These are phyloP conservation scores for Corythucha ciliata DNA, from an alignment of 2,888 invertebrate genomes.

Conservation along the genomic window DNA sequence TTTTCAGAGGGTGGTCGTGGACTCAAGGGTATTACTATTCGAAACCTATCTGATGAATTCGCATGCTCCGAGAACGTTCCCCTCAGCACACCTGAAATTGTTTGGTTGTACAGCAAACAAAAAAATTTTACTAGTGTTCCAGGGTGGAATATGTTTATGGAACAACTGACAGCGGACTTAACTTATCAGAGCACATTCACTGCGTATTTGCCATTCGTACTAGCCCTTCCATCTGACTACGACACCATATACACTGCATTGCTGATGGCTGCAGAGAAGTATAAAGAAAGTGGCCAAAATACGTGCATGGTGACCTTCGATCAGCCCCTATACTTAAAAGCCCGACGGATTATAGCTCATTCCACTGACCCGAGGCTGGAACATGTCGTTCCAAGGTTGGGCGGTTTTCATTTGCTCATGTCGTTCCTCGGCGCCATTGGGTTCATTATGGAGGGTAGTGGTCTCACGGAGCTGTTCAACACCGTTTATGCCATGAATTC, in stretches of 20 bases:
- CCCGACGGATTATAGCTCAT: conserved; percentile 36
- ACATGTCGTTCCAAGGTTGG: conserved; percentile 35
- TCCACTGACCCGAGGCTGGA: conserved; percentile 23
- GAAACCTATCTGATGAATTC: too few species aligned
- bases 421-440: too few species aligned
- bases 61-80: too few species aligned
- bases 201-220: conserved; percentile 20
- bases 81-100: too few species aligned
- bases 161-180: too few species aligned
- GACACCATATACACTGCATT: too few species aligned
- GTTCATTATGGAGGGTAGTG: conserved; percentile 41
- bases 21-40: too few species aligned
- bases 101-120: conserved; percentile 7
- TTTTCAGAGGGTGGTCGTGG: too few species aligned
- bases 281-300: conserved; percentile 36
- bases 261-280: too few species aligned
- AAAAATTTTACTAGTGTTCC: conserved; percentile 14
- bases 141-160: conserved; percentile 38
- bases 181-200: too few species aligned
- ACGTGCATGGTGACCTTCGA: conserved; percentile 39
- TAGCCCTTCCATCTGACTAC: too few species aligned
- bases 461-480: conserved; percentile 38
- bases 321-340: conserved; percentile 38
- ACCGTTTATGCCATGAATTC: conserved; percentile 37
- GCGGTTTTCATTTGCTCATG: conserved; percentile 38